Base-by-base conservation (phyloP, 2,888 invertebrate genomes). In the Globia sparganii region DNA sequence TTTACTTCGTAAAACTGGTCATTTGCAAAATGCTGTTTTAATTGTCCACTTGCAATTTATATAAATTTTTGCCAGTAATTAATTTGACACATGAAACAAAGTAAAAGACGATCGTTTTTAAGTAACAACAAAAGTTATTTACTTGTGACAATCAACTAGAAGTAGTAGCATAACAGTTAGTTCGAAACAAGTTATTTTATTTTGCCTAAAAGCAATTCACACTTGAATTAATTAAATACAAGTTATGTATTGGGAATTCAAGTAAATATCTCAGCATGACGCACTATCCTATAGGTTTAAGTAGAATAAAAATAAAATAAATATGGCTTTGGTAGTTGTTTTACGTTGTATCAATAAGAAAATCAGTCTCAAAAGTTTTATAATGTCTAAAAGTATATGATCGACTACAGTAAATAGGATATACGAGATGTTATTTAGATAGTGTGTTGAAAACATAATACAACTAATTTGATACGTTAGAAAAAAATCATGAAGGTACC, bases 251-350 rank as follows among this genome's bases (percentile, higher is more conserved):
- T 53, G 25, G n/a, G 28, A 65, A 53, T 59, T 53, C 1, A 28
- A 43, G 58, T 73, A 37, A 80, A 78, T 46, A 31, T 61, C 58
- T 13, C 80, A 73, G 58, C 80, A n/a, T 78, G 73, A 53, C 11
- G 49, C 40, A 34, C 18, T 72, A n/a, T 72, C 58, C 25, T 34
- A 13, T 34, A 31, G 9, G 4, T 15, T 34, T 34, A 49, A 53
- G 18, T 28, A 8, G 13, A 43, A 56, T 49, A 49, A 64, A 58
- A 65, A 58, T 56, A 25, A 72, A 49, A 77, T 40, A 6, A 71
- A 31, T 53, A n/a, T 28, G 1, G 0, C 0, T 56, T 40, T n/a
- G 9, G 37, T 11, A 58, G n/a, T 43, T 49, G 15, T 78, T 72
- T 79, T 40, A 65, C 3, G 18, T 72, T 15, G 1, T 25, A 43